phyloP scores from a whole-genome alignment of 2,113 vertebrate species.

The Tympanuchus pallidicinctus region DNA sequence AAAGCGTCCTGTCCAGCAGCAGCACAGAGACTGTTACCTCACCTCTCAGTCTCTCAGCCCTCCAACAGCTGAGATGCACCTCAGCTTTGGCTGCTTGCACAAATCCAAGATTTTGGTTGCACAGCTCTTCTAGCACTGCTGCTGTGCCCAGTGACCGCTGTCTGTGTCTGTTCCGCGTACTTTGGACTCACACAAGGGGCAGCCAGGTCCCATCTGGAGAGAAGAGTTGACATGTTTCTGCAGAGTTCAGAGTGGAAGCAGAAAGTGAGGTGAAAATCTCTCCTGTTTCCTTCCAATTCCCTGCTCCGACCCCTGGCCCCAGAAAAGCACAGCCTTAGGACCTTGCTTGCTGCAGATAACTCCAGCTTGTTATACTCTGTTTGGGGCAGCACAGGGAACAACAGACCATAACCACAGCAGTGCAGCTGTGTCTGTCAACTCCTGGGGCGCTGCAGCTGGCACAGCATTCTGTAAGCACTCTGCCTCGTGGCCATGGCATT shows the following conservation, averaged over 20 bases:
- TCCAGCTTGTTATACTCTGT: not conserved
- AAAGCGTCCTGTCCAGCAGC: not conserved
- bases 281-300: not conserved
- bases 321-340: not conserved
- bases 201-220: not conserved
- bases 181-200: not conserved
- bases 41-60: not conserved
- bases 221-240: not conserved
- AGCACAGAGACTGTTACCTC: not conserved
- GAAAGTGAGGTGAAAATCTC: not conserved
- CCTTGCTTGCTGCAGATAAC: not conserved
- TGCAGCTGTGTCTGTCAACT: accelerated
- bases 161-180: not conserved
- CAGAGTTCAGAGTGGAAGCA: not conserved
- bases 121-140: accelerated
- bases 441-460: not conserved
- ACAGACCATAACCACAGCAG: not conserved
- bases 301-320: not conserved
- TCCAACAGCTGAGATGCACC: not conserved
- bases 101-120: not conserved
- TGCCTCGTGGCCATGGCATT: not conserved
- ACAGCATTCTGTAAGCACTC: not conserved
- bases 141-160: accelerated
- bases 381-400: not conserved
- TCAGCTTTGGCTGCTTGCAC: not conserved